Base-by-base conservation (phyloP, 2,113 vertebrate genomes). In the Ginglymostoma cirratum region DNA sequence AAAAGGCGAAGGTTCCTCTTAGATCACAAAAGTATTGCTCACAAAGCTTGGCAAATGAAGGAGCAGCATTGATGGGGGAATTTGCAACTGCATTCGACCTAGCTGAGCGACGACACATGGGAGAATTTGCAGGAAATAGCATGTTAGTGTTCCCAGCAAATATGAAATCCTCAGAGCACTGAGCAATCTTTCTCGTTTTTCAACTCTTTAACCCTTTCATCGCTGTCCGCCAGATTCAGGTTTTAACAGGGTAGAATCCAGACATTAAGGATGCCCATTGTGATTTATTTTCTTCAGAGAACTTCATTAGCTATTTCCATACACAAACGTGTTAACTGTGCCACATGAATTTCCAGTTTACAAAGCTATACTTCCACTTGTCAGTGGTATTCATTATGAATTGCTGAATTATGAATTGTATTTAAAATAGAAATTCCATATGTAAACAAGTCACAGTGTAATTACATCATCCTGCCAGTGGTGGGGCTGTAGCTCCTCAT, bases 201-300 rank as follows among this genome's bases (percentile, higher is more conserved):
- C 55, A 90, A 66, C 61, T n/a, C 34, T 93, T 93, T 93, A 93
- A 93, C 34, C 61, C 89, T 93, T 93, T 93, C 61, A 30, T 52
- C 52, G 38, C 89, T 17, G 0, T 66, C 8, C 1, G 24, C 61
- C 55, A 92, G 87, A n/a, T 65, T 93, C 89, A 38, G 34, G 61
- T 66, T 66, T 30, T 38, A n/a, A 93, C 89, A 66, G 61, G 34
- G 65, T 21, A n/a, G 61, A 93, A 93, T 21, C 19, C 17, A 65
- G 55, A 61, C 30, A 89, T 12, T 45, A 61, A 61, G 12, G 55
- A 61, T 61, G 55, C 55, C 12, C 55, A 61, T 61, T 61, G 55
- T 61, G 55, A 61, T 61, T 10, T 61, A 61, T 0, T 61, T 61
- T 61, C 7, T 61, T 61, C 12, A 10, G 7, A 61, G 55, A 61